Conservation (phyloP, 2,113 vertebrate species). For the Oncorhynchus keta region DNA sequence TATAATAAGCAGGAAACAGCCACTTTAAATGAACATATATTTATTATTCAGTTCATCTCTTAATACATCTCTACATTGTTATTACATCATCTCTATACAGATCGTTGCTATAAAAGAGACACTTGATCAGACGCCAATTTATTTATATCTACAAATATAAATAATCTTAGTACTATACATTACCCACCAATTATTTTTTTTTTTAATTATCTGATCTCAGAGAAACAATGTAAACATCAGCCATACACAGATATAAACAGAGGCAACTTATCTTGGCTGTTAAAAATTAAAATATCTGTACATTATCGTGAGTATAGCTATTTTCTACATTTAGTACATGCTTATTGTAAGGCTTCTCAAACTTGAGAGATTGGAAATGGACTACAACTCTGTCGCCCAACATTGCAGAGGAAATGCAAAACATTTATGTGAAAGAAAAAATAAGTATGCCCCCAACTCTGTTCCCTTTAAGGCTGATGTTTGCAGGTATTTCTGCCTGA, state of each 20-base stretch:
- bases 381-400: not conserved
- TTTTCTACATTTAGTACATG: slow-evolving; percentile 41
- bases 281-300: slow-evolving; percentile 22
- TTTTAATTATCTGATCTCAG: slow-evolving; percentile 43
- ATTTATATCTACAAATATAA: slow-evolving; percentile 62
- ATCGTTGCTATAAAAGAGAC: slow-evolving; percentile 35
- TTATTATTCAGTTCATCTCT: slow-evolving; percentile 51
- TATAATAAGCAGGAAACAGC: not conserved
- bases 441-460: not conserved
- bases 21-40: slow-evolving; percentile 38
- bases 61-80: slow-evolving; percentile 4
- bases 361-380: slow-evolving; percentile 21
- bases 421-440: not conserved
- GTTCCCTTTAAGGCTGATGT: not conserved
- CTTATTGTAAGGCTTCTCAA: slow-evolving; percentile 44
- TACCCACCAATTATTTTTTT: slow-evolving; percentile 25
- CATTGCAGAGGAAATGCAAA: slow-evolving; percentile 17
- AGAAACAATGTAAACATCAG: slow-evolving; percentile 54
- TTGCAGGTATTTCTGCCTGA: slow-evolving; percentile 7
- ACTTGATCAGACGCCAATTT: slow-evolving; percentile 33
- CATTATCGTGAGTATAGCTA: slow-evolving; percentile 12
- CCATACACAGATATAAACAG: slow-evolving; percentile 34
- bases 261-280: slow-evolving; percentile 36
- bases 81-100: slow-evolving; percentile 39
- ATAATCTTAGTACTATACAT: slow-evolving; percentile 63